Evolutionary conservation across 2,888 invertebrate genomes (phyloP).

Genomic region (Oscheius myriophilus): DNA sequence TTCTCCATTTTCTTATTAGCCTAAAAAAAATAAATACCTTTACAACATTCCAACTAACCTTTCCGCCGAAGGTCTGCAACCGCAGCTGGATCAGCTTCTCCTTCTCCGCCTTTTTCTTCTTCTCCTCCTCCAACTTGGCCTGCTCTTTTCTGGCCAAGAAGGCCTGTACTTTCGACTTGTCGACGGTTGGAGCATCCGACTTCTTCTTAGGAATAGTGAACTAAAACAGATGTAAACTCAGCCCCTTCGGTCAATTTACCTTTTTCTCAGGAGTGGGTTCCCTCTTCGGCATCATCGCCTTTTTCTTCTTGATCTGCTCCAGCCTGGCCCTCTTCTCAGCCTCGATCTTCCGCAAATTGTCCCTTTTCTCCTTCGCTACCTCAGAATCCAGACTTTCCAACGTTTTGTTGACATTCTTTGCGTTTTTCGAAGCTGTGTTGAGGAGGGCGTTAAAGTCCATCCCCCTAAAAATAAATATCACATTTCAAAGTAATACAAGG

Average conservation of each 20-base stretch:
- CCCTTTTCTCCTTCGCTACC: conserved; percentile 39
- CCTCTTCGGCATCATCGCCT: conserved; percentile 6
- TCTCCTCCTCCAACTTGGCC: conserved; percentile 38
- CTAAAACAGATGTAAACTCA: conserved; percentile 19
- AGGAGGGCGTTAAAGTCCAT: conserved; percentile 53
- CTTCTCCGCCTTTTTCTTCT: conserved; percentile 40
- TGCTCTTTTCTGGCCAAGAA: conserved; percentile 47
- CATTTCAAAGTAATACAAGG: not conserved
- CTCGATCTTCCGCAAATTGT: conserved; percentile 9
- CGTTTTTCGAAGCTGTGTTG: conserved; percentile 45
- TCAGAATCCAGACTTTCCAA: conserved; percentile 37
- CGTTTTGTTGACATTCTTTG: conserved; percentile 37
- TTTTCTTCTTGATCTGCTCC: conserved; percentile 6
- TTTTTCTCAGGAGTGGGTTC: conserved; percentile 27
- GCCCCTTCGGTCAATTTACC: not conserved
- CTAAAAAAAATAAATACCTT: conserved; percentile 18
- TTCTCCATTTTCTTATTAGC: conserved; percentile 65
- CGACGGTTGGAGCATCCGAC: conserved; percentile 35
- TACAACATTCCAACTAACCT: conserved; percentile 30
- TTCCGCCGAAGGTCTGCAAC: conserved; percentile 61
- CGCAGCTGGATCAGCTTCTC: conserved; percentile 57
- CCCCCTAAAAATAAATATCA: conserved; percentile 1
- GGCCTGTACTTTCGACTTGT: conserved; percentile 38
- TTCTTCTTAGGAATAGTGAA: conserved; percentile 60
- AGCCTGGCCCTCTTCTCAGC: conserved; percentile 20